A percentile compares a stretch with the other conserved stretches of the same genome.
Conservation (phyloP, 2,797 vertebrate species). For the Myoxocephalus aenaeus region DNA sequence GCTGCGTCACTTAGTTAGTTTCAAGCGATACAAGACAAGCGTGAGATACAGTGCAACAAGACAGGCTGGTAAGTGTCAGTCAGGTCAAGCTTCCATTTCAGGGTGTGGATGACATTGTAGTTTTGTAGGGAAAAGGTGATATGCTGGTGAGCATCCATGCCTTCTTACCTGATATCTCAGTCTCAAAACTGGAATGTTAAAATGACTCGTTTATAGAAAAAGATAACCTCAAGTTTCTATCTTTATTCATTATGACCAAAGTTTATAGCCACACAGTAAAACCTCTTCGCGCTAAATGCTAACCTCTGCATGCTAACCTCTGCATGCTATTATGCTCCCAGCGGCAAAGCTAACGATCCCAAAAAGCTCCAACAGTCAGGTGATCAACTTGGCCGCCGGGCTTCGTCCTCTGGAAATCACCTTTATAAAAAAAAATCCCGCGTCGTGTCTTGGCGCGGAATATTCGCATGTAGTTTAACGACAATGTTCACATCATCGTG, state of each 20-base stretch:
- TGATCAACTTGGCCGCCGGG: not conserved
- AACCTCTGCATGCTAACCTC: not conserved
- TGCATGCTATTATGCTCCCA: not conserved
- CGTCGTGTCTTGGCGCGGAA: not conserved
- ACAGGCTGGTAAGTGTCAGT: too few species aligned
- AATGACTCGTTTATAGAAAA: too few species aligned
- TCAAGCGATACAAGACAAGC: too few species aligned
- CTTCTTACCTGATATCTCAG: too few species aligned
- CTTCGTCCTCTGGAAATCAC: not conserved
- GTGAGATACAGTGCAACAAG: too few species aligned
- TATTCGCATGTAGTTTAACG: not conserved
- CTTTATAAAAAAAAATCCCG: not conserved
- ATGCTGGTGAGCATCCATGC: not conserved
- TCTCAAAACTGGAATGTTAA: too few species aligned
- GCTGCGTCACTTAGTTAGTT: too few species aligned
- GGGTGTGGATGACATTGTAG: not conserved
- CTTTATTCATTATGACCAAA: not conserved
- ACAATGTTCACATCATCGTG: not conserved
- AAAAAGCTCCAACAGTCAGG: not conserved
- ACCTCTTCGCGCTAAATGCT: not conserved
- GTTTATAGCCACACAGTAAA: too few species aligned
- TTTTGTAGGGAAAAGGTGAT: not conserved
- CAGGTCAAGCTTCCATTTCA: too few species aligned
- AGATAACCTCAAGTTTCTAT: too few species aligned
- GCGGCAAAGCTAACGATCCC: not conserved